Conservation (phyloP, 2,797 vertebrate genomes). For the Sternarchorhynchus goeldii region DNA sequence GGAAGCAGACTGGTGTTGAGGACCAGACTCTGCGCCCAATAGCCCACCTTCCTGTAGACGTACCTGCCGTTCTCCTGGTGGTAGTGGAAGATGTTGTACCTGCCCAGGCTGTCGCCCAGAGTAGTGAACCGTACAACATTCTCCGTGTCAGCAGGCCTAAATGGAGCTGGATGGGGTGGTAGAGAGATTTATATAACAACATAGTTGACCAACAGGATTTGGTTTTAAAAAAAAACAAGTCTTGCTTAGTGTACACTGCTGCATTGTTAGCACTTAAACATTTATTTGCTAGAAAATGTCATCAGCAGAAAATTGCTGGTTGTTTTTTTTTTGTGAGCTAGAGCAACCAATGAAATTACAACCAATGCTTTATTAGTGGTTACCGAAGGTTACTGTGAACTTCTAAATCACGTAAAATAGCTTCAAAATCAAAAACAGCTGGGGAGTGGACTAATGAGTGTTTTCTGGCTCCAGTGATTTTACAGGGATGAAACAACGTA, state of each 20-base stretch:
- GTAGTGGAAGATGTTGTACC: constrained; percentile 98
- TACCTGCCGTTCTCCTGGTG: constrained; percentile 80
- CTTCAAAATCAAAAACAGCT: constrained; percentile 18
- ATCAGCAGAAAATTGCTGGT: constrained; percentile 9
- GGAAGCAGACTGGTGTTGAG: constrained; percentile 89
- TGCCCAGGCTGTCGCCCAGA: constrained; percentile 92
- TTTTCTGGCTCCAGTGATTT: constrained; percentile 20
- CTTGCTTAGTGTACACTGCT: background rate
- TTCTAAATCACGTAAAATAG: constrained; percentile 13
- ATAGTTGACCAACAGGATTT: background rate
- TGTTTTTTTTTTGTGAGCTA: background rate
- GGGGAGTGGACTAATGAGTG: constrained; percentile 1
- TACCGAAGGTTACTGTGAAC: background rate
- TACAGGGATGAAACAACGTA: constrained; percentile 26
- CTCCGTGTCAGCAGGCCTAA: constrained; percentile 78
- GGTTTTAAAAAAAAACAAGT: background rate
- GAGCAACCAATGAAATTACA: no score
- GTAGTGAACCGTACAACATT: constrained; percentile 88
- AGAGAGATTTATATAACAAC: background rate
- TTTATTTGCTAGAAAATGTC: background rate
- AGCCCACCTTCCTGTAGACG: constrained; percentile 89
- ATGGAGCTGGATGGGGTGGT: constrained; percentile 68
- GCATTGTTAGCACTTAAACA: background rate
- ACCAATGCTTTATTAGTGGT: constrained; percentile 1
- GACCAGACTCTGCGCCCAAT: constrained; percentile 90